Percentiles rank a stretch among this genome's conserved stretches.
Conservation (phyloP, 2,888 invertebrate genomes). For the Rhorus exstirpatorius region DNA sequence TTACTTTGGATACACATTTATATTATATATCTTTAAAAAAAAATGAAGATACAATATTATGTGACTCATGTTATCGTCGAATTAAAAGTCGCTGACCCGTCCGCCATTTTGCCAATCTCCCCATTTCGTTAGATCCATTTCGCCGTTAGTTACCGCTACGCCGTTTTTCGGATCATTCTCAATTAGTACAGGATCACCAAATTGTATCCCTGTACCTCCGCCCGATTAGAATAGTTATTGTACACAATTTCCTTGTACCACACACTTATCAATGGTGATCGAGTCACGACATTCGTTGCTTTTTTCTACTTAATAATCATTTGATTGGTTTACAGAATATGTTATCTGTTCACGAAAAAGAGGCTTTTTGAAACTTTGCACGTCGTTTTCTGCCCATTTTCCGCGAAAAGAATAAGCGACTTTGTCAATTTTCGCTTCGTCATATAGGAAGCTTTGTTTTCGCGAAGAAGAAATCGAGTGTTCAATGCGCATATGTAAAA, state of each 20-base stretch:
- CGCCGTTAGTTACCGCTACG: constrained; percentile 76
- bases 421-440: no score
- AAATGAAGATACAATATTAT: constrained; percentile 53
- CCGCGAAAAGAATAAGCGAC: no score
- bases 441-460: no score
- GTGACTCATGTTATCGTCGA: constrained; percentile 33
- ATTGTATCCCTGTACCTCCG: constrained; percentile 71
- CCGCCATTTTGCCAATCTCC: constrained; percentile 83
- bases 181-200: constrained; percentile 78
- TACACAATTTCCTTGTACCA: neutral
- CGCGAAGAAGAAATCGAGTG: no score
- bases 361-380: no score
- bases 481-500: no score
- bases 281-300: neutral
- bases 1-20: constrained; percentile 73
- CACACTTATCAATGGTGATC: neutral
- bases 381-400: no score
- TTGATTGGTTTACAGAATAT: neutral
- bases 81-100: constrained; percentile 81
- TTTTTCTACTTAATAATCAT: neutral
- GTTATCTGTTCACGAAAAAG: neutral
- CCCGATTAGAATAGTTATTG: constrained; percentile 62
- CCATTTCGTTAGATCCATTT: constrained; percentile 82
- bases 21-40: constrained; percentile 43
- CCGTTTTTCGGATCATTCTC: constrained; percentile 78